Conservation (phyloP, 2,888 invertebrate genomes). For the Drosophila infuscata region DNA sequence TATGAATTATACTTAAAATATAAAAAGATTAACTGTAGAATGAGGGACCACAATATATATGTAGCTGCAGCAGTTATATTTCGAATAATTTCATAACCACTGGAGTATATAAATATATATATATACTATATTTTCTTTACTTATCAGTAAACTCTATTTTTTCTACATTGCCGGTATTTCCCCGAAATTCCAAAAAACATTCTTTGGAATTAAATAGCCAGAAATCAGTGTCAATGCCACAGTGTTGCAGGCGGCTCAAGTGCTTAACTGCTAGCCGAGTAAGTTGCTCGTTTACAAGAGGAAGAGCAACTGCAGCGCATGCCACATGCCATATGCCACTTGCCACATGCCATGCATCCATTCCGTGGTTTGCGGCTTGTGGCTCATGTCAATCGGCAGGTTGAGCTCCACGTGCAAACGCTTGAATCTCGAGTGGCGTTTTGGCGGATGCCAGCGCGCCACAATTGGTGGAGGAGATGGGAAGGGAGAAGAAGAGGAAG, state of each 20-base stretch:
- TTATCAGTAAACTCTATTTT: not conserved
- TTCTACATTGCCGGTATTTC: not conserved
- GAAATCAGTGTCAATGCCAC: constrained; percentile 57
- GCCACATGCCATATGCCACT: not conserved
- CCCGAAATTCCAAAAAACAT: not conserved
- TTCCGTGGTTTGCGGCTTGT: constrained; percentile 6
- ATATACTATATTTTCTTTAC: too few species aligned
- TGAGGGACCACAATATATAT: not conserved
- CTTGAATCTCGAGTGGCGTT: constrained; percentile 68
- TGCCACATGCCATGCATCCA: not conserved
- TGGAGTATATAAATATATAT: not conserved
- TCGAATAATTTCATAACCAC: not conserved
- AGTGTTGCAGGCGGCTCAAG: constrained; percentile 32
- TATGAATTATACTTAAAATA: not conserved
- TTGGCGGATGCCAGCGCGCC: constrained; percentile 49
- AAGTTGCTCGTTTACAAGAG: constrained; percentile 28
- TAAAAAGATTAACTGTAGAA: not conserved
- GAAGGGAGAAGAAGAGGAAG: not conserved
- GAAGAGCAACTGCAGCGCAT: constrained; percentile 6
- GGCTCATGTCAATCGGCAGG: constrained; percentile 38
- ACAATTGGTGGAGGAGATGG: not conserved
- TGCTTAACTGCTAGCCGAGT: constrained; percentile 42
- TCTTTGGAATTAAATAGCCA: constrained; percentile 51
- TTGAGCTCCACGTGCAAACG: constrained; percentile 54
- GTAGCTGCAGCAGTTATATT: not conserved